Evolutionary conservation across 2,797 vertebrate species (phyloP), one percentile per base, ranked within the genome.

Genomic region (Craterocephalus amniculus): DNA sequence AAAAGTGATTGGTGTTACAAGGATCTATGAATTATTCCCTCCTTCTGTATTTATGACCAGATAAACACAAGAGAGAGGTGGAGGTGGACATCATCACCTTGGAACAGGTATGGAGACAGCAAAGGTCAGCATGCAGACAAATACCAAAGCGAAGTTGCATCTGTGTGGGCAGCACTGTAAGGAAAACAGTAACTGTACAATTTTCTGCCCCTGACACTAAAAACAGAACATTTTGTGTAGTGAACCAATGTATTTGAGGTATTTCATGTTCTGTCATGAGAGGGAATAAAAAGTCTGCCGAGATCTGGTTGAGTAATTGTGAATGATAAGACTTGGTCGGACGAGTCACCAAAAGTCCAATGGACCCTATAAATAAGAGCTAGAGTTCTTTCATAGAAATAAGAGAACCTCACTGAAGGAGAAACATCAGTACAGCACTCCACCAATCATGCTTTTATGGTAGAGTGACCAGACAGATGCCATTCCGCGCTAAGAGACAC

Each of bases 401-500:
- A 54, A 26, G 26, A 27, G 12, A 12, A 58, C 3, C n/a, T 57
- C 27, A 32, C n/a, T 34, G 18, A 43, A 58, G 64, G 26, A 24
- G n/a, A 27, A 20, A 4, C 52, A 66, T 16, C 12, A 51, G 45
- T 11, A 10, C 24, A 36, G 16, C 12, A 60, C 18, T 38, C 18
- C 20, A 38, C 32, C 48, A 52, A 27, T 59, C 43, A 60, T 12
- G 10, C 57, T 14, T 52, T 60, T 38, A 27, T 36, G 16, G 32
- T 38, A 59, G 14, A 35, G 13, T 27, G 45, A 60, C 43, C 45
- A 38, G 20, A 36, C 26, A 52, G 32, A 69, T 52, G 34, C 34
- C 32, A 22, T 27, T 38, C 48, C 12, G 20, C 18, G n/a, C 45
- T 59, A 36, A 69, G 22, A 60, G 57, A 68, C 43, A 60, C 45